Percentiles rank a stretch among this genome's conserved stretches.
These are phyloP conservation scores for Glareola pratincola DNA, from an alignment of 2,113 vertebrate genomes.

Conservation along the genomic window DNA sequence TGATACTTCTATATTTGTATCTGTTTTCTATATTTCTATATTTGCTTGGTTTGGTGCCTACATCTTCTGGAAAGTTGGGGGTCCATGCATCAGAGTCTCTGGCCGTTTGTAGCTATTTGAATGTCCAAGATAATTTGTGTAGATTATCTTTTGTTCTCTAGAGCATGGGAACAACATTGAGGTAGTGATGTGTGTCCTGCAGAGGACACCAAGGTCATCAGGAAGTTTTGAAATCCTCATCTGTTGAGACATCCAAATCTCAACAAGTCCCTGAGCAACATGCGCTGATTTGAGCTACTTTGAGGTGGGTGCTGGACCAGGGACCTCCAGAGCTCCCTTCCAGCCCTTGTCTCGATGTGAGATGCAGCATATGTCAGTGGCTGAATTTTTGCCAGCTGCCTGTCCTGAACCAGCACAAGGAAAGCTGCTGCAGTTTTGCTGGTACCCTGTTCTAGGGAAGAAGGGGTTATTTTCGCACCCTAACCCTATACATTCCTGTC, in stretches of 20 bases:
- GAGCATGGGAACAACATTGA: not conserved
- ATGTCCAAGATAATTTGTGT: not conserved
- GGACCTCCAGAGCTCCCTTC: not conserved
- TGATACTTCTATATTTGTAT: not conserved
- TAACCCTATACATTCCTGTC: not conserved
- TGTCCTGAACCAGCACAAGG: not conserved
- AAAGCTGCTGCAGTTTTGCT: not conserved
- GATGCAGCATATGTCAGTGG: not conserved
- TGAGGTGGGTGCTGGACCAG: not conserved
- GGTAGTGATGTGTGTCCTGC: too few species aligned
- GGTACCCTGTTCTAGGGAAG: not conserved
- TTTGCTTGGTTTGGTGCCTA: not conserved
- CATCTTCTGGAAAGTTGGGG: not conserved
- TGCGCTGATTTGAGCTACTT: not conserved
- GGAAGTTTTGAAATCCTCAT: not conserved
- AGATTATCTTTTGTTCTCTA: not conserved
- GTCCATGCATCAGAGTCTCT: not conserved
- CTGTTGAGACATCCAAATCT: not conserved
- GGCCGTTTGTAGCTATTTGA: not conserved
- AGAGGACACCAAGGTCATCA: not conserved
- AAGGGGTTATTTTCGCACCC: not conserved
- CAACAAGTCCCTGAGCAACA: not conserved
- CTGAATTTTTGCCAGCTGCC: not conserved
- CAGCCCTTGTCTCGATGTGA: not conserved
- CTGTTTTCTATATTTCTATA: not conserved